Base-by-base conservation (phyloP, 2,113 vertebrate species). In the Gadus macrocephalus region DNA sequence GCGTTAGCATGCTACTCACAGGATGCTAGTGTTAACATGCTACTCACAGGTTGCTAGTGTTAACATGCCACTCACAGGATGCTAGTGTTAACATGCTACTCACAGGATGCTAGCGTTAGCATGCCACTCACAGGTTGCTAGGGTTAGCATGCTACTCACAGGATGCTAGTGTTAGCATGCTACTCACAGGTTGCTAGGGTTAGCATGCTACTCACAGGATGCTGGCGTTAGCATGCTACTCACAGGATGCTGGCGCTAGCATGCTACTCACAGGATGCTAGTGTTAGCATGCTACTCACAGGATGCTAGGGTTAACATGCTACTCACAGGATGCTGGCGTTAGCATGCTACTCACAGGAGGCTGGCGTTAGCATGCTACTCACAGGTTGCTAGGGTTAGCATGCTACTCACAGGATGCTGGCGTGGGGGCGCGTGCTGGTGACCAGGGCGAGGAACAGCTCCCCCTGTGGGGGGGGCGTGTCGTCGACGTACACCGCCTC, bases 401-500 rank as follows among this genome's bases (percentile, higher is more conserved):
- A 19, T 35, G 28, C 28, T 35, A 9, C 79, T 78, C 59, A 85
- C 88, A 20, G 84, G 72, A 90, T 85, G 28, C 79, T 86, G 6
- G 84, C 96, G 28, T 95, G 91, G 15, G 95, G 89, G 82, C 88
- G 92, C 64, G 93, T 89, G 81, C 96, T 98, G 67, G 96, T 96
- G 83, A 97, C 90, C 0, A 94, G 59, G 60, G 82, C 88, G 80
- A 98, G 77, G 79, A 87, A 93, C 22, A 97, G 93, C 85, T 98
- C 96, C 28, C 90, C 93, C 3, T 94, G 90, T 9, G 87, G 86
- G 6, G 20, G 69, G 19, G 93, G 94, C 22, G 97, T 85, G 83
- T 98, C 96, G 66, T 96, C 95, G 8, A 93, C 87, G 79, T 96
- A 98, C 15, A 93, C 60, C 0, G 96, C 95, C 81, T 98, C 96